Evolutionary conservation across 2,113 vertebrate genomes (phyloP).

Genomic region (Gymnarchus niloticus): DNA sequence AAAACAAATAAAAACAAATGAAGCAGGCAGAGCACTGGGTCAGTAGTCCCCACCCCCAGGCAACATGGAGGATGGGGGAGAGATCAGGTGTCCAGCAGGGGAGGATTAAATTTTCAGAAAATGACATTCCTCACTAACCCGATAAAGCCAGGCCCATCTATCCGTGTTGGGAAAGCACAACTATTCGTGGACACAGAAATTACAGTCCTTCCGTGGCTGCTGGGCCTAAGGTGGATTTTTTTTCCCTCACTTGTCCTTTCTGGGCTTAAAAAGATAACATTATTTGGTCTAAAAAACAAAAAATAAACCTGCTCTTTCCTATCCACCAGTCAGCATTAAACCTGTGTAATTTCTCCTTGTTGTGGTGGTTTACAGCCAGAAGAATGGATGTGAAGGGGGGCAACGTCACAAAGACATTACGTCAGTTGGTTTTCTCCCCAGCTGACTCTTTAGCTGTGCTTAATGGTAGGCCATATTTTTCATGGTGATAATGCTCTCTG

Average conservation of each 20-base stretch:
- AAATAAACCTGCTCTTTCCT: background rate
- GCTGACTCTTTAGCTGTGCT: background rate
- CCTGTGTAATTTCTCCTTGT: background rate
- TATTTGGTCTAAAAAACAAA: background rate
- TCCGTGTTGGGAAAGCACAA: background rate
- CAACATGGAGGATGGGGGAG: constrained; percentile 39
- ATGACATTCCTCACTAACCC: constrained; percentile 42
- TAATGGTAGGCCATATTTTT: background rate
- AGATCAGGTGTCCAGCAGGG: constrained; percentile 33
- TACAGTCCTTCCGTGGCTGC: background rate
- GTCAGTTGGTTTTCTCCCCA: background rate
- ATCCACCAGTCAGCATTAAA: background rate
- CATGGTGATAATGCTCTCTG: background rate
- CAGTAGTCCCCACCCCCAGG: constrained; percentile 31
- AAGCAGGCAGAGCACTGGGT: constrained; percentile 17
- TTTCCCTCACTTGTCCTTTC: background rate
- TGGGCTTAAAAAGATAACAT: background rate
- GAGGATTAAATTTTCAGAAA: constrained; percentile 54
- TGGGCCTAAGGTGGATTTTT: background rate
- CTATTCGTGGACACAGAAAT: background rate
- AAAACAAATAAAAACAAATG: too few species aligned
- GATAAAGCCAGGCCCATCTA: background rate
- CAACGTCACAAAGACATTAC: background rate
- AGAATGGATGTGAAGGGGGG: background rate
- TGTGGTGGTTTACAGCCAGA: background rate